phyloP scores from a whole-genome alignment of 2,888 invertebrate genomes.

The Trachelus iudaicus region DNA sequence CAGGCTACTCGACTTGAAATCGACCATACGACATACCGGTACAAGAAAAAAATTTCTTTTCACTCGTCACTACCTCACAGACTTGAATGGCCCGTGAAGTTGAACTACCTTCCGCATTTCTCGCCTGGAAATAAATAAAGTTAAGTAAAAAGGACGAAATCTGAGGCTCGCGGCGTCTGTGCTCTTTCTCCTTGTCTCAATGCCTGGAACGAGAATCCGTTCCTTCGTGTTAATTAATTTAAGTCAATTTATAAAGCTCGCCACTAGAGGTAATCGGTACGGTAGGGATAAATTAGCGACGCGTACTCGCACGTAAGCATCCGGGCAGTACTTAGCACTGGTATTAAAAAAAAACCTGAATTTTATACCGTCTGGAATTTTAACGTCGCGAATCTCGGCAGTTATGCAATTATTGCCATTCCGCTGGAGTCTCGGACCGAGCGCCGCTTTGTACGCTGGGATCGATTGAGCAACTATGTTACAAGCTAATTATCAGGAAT shows the following conservation, averaged over 20 bases:
- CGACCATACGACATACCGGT: background rate
- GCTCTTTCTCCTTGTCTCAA: background rate
- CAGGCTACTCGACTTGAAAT: background rate
- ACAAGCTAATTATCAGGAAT: conserved; percentile 49
- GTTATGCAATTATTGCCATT: conserved; percentile 33
- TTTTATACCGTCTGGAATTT: conserved; percentile 28
- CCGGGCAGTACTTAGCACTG: background rate
- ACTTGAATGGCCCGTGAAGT: background rate
- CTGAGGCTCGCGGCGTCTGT: background rate
- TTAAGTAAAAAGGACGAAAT: background rate
- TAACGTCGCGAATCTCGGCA: conserved; percentile 25
- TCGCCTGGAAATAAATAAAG: background rate
- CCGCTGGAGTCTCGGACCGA: conserved; percentile 15
- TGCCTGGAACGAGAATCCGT: background rate
- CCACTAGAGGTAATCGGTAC: background rate
- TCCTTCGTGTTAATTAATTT: background rate
- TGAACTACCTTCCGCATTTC: background rate
- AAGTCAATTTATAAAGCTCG: background rate
- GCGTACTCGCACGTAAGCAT: background rate
- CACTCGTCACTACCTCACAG: background rate
- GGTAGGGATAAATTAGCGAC: background rate
- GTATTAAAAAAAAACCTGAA: conserved; percentile 22
- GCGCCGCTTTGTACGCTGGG: conserved; percentile 34
- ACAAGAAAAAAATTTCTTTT: background rate
- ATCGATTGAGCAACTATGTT: conserved; percentile 46